Percentiles rank a stretch among this genome's conserved stretches.
These are phyloP conservation scores for Aplysia californica DNA, from an alignment of 1,140 invertebrate genomes.

Conservation along the genomic window DNA sequence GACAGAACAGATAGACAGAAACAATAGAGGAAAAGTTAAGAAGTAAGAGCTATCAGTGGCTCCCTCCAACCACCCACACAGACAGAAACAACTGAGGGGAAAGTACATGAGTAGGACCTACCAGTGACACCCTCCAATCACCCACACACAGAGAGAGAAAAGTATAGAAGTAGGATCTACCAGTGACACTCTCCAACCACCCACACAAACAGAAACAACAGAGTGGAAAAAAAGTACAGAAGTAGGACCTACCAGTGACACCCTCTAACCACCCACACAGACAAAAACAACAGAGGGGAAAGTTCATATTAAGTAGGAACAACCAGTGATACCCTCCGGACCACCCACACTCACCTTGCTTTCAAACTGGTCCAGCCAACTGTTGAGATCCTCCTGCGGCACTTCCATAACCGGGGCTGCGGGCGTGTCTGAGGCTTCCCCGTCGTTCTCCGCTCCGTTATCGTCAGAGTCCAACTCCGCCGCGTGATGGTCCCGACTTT, in stretches of 20 bases:
- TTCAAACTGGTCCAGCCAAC: slow-evolving; percentile 43
- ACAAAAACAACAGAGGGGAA: neutral
- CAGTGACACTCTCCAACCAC: too few relatives aligned
- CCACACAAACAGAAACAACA: neutral
- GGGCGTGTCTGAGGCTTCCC: slow-evolving; percentile 16
- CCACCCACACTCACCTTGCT: slow-evolving; percentile 6
- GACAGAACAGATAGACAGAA: too few relatives aligned
- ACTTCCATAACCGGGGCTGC: slow-evolving; percentile 12
- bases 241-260: neutral
- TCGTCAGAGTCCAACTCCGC: too few relatives aligned
- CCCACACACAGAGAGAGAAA: too few relatives aligned
- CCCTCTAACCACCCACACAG: neutral
- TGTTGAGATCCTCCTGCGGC: slow-evolving; percentile 37
- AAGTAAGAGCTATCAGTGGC: too few relatives aligned
- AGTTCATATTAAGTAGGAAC: neutral
- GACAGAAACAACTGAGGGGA: too few relatives aligned
- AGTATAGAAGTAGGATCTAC: neutral
- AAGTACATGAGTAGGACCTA: too few relatives aligned
- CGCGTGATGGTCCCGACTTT: too few relatives aligned
- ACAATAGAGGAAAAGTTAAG: too few relatives aligned
- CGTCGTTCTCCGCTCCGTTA: neutral
- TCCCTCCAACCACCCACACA: too few relatives aligned
- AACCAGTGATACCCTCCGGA: neutral
- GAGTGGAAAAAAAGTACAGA: neutral
- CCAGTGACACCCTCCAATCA: too few relatives aligned